A percentile compares a stretch with the other conserved stretches of the same genome.
Evolutionary conservation across 2,113 vertebrate genomes (phyloP).

Genomic region (Aldabrachelys gigantea): DNA sequence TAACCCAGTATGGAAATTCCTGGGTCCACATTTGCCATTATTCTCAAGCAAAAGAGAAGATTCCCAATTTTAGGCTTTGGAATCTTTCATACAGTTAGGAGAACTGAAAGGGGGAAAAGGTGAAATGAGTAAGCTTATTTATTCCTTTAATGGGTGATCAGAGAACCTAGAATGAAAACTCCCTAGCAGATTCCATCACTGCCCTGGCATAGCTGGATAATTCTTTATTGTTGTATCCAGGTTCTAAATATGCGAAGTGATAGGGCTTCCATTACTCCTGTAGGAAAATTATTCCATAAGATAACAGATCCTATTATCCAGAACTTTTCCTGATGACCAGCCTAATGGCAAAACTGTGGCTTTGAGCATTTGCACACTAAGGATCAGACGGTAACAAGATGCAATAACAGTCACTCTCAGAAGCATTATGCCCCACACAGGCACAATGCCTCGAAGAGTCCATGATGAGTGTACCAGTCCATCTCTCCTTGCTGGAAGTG

Average conservation of each 20-base stretch:
- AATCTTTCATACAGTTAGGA: not conserved
- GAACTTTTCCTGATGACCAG: not conserved
- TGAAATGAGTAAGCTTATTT: not conserved
- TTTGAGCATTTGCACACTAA: not conserved
- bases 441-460: not conserved
- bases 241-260: not conserved
- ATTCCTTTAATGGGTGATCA: not conserved
- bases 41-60: rapidly evolving
- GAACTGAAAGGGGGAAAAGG: not conserved
- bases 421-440: not conserved
- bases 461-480: not conserved
- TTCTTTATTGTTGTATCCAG: not conserved
- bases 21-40: not conserved
- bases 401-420: not conserved
- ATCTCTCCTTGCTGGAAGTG: not conserved
- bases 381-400: not conserved
- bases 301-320: not conserved
- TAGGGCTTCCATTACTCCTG: not conserved
- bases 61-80: not conserved
- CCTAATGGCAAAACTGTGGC: not conserved
- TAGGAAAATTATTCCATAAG: not conserved
- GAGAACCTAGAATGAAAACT: not conserved
- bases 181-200: rapidly evolving
- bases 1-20: not conserved
- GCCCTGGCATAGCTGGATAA: not conserved